phyloP scores from a whole-genome alignment of 2,113 vertebrate genomes.

The Xyliphius kryptos region DNA sequence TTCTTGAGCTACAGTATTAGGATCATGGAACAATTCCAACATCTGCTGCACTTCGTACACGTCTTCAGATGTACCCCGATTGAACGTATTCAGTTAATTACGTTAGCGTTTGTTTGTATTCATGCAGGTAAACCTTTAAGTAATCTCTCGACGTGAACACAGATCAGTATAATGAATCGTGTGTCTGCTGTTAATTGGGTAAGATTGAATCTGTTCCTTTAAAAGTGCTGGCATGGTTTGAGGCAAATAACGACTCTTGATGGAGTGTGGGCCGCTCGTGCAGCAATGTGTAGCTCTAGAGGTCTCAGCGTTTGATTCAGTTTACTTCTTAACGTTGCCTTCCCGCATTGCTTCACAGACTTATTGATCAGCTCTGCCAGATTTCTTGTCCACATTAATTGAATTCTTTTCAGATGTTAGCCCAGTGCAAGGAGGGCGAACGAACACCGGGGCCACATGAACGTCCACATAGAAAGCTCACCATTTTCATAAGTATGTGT shows the following conservation, averaged over 20 bases:
- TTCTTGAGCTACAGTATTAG: background rate
- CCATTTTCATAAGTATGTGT: too few species aligned
- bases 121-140: too few species aligned
- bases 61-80: background rate
- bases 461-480: too few species aligned
- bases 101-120: too few species aligned
- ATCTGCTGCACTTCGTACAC: too few species aligned
- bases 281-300: background rate
- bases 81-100: too few species aligned
- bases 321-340: background rate
- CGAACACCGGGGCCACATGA: too few species aligned
- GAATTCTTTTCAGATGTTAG: background rate
- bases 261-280: background rate
- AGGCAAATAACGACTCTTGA: slow-evolving; percentile 13
- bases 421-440: too few species aligned
- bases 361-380: slow-evolving; percentile 9
- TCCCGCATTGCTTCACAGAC: background rate
- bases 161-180: slow-evolving; percentile 4
- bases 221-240: slow-evolving; percentile 8
- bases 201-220: background rate
- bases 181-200: background rate
- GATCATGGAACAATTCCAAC: background rate
- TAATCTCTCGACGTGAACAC: background rate
- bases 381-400: slow-evolving; percentile 8
- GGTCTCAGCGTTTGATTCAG: slow-evolving; percentile 6